These are phyloP conservation scores for Ctena decussata DNA, from an alignment of 2,888 invertebrate genomes.

Conservation along the genomic window DNA sequence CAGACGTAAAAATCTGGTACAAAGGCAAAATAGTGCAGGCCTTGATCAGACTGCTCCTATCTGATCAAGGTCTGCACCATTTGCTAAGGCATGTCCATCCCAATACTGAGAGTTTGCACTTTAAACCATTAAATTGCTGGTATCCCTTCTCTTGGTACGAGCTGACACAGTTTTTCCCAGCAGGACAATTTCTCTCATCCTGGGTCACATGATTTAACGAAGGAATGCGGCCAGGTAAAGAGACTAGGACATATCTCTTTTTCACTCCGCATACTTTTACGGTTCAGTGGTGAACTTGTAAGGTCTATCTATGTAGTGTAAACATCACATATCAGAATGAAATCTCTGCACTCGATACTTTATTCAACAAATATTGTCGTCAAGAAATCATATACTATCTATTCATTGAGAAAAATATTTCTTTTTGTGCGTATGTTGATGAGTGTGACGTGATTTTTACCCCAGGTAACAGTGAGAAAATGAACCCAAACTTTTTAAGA, in stretches of 20 bases:
- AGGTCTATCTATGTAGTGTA: background rate
- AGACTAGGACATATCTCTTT: background rate
- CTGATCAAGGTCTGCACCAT: too few species aligned
- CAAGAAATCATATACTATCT: slow-evolving; percentile 1
- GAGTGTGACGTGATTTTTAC: too few species aligned
- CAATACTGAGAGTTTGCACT: too few species aligned
- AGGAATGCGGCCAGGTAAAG: background rate
- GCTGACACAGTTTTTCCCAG: background rate
- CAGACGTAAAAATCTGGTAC: too few species aligned
- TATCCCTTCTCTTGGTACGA: background rate
- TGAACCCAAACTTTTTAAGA: too few species aligned
- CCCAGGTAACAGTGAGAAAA: too few species aligned
- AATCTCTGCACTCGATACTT: background rate
- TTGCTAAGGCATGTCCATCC: too few species aligned
- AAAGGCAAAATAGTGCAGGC: too few species aligned
- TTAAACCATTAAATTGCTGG: background rate
- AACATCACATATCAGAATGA: background rate
- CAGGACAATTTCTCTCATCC: background rate
- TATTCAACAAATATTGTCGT: background rate
- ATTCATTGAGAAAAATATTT: background rate
- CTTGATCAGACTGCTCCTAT: too few species aligned
- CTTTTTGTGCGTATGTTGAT: background rate
- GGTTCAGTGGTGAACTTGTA: background rate
- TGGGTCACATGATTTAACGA: background rate
- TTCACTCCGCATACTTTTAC: slow-evolving; percentile 6